phyloP scores from a whole-genome alignment of 2,888 invertebrate species.

The Tetramorium bicarinatum region DNA sequence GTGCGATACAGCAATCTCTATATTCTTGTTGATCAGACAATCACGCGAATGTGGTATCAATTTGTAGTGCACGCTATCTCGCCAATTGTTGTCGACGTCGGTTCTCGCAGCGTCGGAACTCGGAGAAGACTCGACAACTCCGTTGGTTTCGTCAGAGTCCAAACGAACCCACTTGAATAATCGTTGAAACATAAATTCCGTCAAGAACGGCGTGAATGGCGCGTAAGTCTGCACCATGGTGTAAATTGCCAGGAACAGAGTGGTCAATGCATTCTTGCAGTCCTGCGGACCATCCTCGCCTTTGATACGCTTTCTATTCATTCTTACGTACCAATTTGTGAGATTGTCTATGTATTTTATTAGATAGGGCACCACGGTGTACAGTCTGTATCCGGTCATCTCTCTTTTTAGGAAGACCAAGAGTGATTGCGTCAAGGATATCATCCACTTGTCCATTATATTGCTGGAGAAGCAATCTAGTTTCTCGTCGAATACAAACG shows the following conservation, averaged over 20 bases:
- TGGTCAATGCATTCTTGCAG: conserved; percentile 94
- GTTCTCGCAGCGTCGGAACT: not conserved
- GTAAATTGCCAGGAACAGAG: conserved; percentile 95
- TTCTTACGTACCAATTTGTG: conserved; percentile 99
- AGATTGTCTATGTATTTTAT: conserved; percentile 99
- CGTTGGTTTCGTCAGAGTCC: conserved; percentile 84
- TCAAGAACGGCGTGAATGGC: conserved; percentile 98
- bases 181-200: conserved; percentile 97
- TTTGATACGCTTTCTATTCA: conserved; percentile 98
- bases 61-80: conserved; percentile 94
- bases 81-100: not conserved
- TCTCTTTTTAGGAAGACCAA: conserved; percentile 95
- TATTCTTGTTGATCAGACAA: conserved; percentile 92
- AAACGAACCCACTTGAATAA: conserved; percentile 90
- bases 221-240: conserved; percentile 97
- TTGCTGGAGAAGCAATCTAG: conserved; percentile 87
- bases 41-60: conserved; percentile 93
- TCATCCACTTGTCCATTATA: conserved; percentile 98
- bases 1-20: conserved; percentile 95
- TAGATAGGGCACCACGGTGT: conserved; percentile 97
- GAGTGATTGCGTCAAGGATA: conserved; percentile 98
- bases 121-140: not conserved
- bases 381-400: conserved; percentile 97
- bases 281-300: conserved; percentile 93
- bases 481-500: conserved; percentile 84